Conservation (phyloP, 2,888 invertebrate genomes). For the Pachydiplax longipennis region DNA sequence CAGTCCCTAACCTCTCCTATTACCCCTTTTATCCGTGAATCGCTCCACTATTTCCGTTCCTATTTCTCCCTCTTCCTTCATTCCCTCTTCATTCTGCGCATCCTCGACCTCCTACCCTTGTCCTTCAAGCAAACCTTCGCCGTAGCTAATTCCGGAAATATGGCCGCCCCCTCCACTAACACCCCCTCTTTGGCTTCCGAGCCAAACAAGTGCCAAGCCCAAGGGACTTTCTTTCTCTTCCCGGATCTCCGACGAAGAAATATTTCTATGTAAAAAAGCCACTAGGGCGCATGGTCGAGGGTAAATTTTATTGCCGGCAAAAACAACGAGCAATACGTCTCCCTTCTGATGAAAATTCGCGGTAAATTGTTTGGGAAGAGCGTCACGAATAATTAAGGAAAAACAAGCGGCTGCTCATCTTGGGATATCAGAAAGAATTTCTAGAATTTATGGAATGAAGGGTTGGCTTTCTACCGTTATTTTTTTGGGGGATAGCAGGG, state of each 20-base stretch:
- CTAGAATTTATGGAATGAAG: no score
- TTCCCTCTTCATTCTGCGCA: slow-evolving; percentile 16
- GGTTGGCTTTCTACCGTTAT: no score
- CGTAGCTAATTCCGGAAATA: slow-evolving; percentile 32
- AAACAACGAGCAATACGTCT: neutral
- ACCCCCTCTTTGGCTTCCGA: slow-evolving; percentile 11
- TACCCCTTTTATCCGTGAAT: neutral
- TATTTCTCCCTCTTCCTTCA: slow-evolving; percentile 4
- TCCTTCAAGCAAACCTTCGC: slow-evolving; percentile 33
- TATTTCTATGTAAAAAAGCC: neutral
- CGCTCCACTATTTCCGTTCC: slow-evolving; percentile 22
- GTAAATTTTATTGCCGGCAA: neutral
- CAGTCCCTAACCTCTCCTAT: slow-evolving; percentile 43
- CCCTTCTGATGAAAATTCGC: neutral
- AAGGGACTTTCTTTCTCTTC: neutral
- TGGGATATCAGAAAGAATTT: no score
- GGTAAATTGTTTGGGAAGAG: no score
- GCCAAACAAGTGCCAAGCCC: neutral
- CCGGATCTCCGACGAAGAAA: neutral
- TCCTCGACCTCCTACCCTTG: slow-evolving; percentile 44
- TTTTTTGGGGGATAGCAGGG: no score
- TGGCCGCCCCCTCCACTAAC: neutral
- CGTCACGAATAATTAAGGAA: no score
- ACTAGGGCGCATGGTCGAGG: neutral
- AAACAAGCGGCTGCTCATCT: no score